Percentiles rank a stretch among this genome's conserved stretches.
Conservation (phyloP, 2,797 vertebrate genomes). For the Gymnoscopelus braueri region DNA sequence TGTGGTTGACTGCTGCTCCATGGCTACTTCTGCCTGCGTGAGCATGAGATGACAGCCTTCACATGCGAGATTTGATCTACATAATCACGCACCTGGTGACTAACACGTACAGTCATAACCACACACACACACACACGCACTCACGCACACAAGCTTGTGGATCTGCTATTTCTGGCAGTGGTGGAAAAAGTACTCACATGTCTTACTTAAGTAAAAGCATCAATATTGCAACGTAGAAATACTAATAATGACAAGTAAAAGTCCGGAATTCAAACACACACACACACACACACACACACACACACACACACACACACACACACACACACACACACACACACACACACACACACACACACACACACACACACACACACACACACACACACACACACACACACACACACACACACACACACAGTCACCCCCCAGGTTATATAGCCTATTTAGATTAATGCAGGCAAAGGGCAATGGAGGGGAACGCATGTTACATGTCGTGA, state of each 20-base stretch:
- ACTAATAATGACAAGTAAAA: no score
- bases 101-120: background rate
- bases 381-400: no score
- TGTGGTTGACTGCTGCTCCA: constrained; percentile 21
- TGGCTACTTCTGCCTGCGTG: constrained; percentile 45
- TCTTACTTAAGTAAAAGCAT: no score
- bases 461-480: no score
- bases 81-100: constrained; percentile 29
- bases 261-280: background rate
- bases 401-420: no score
- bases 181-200: no score
- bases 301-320: background rate
- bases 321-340: background rate
- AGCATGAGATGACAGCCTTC: constrained; percentile 47
- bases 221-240: no score
- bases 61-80: constrained; percentile 36
- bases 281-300: background rate
- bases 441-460: no score
- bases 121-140: constrained; percentile 5
- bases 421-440: no score
- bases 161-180: background rate
- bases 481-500: constrained; percentile 9
- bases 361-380: background rate
- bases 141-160: background rate
- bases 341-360: background rate